phyloP scores from a whole-genome alignment of 1,140 invertebrate genomes.

The Copidosoma floridanum region DNA sequence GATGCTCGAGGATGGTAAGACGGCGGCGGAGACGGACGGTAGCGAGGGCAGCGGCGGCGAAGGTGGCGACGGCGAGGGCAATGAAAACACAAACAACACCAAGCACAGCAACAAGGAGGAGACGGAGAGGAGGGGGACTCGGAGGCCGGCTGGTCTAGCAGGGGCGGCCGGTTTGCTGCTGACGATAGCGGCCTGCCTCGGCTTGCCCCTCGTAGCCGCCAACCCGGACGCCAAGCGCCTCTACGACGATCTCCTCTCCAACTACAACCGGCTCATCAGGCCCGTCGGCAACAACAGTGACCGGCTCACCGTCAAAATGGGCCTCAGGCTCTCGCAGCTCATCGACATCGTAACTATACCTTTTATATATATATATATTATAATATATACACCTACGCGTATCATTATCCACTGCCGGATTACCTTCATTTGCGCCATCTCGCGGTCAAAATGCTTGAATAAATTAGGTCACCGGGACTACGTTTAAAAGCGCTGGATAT shows the following conservation, averaged over 20 bases:
- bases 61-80: too few species aligned
- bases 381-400: background rate
- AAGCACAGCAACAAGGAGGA: too few species aligned
- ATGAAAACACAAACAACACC: too few species aligned
- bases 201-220: slow-evolving; percentile 59
- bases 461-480: too few species aligned
- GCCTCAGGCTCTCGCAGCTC: slow-evolving; percentile 91
- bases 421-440: too few species aligned
- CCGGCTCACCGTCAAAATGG: slow-evolving; percentile 93
- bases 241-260: slow-evolving; percentile 91
- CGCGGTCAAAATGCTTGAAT: too few species aligned
- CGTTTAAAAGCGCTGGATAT: too few species aligned
- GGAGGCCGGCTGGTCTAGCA: slow-evolving; percentile 51
- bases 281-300: slow-evolving; percentile 97
- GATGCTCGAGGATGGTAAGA: slow-evolving; percentile 63
- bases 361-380: background rate
- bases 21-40: slow-evolving; percentile 66
- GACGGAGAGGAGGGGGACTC: slow-evolving; percentile 54
- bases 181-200: slow-evolving; percentile 39
- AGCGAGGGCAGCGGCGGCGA: slow-evolving; percentile 60
- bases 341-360: slow-evolving; percentile 92
- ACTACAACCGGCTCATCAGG: slow-evolving; percentile 96
- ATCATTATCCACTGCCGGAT: background rate
- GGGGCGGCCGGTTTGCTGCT: slow-evolving; percentile 59
- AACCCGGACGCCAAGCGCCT: slow-evolving; percentile 91